phyloP scores from a whole-genome alignment of 35 echinoderm and acorn worm species.

The Apostichopus japonicus region DNA sequence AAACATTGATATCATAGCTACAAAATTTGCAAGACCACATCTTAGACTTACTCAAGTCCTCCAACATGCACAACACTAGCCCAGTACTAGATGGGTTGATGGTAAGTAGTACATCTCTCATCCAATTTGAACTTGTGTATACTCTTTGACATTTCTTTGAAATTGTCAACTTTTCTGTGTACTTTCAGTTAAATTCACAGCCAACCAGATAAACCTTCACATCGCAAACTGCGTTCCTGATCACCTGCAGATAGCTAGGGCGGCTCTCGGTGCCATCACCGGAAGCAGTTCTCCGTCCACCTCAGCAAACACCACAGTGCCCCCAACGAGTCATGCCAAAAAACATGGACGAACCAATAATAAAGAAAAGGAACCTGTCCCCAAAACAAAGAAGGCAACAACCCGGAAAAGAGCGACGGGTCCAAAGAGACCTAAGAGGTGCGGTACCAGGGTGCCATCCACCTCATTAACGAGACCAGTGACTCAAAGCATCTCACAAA shows the following conservation, averaged over 20 bases:
- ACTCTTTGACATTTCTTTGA: neutral
- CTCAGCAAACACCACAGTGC: neutral
- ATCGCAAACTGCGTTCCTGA: slow-evolving; percentile 26
- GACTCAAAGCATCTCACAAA: too few relatives aligned
- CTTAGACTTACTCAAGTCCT: too few relatives aligned
- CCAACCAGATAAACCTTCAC: slow-evolving; percentile 53
- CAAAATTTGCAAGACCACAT: too few relatives aligned
- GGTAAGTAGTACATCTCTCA: too few relatives aligned
- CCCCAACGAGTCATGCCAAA: neutral
- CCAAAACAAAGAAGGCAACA: neutral
- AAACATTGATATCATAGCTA: too few relatives aligned
- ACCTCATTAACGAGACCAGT: too few relatives aligned
- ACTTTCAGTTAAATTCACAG: slow-evolving; percentile 38
- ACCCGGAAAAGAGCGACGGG: neutral
- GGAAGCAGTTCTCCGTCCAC: neutral
- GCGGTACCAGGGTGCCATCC: neutral
- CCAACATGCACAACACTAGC: neutral
- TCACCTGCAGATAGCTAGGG: slow-evolving; percentile 29
- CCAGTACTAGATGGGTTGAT: too few relatives aligned
- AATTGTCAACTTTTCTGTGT: too few relatives aligned
- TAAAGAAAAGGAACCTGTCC: neutral
- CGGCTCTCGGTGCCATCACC: neutral
- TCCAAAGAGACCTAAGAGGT: neutral
- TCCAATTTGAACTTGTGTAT: too few relatives aligned
- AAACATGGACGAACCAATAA: neutral